phyloP scores from a whole-genome alignment of 2,888 invertebrate species.

The Ectemnius continuus region DNA sequence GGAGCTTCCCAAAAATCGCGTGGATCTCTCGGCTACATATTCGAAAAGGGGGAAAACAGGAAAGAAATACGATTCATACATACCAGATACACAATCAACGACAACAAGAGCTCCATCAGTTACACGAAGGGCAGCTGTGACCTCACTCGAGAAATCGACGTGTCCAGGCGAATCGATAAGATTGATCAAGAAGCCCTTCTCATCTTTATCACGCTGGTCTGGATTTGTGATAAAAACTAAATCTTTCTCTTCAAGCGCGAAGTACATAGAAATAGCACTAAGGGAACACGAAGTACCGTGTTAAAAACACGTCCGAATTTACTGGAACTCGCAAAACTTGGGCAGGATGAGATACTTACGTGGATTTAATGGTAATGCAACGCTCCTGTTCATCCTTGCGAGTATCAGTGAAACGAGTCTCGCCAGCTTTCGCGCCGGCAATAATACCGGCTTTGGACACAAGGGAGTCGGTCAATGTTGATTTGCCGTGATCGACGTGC shows the following conservation, averaged over 20 bases:
- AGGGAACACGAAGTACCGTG: conserved; percentile 52
- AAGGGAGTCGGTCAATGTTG: conserved; percentile 98
- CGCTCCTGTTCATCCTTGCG: conserved; percentile 99
- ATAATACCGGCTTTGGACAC: conserved; percentile 99
- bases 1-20: conserved; percentile 9
- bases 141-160: conserved; percentile 99
- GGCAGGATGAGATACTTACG: conserved; percentile 84
- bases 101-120: conserved; percentile 99
- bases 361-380: conserved; percentile 99
- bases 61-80: conserved; percentile 65
- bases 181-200: conserved; percentile 99
- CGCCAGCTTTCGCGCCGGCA: conserved; percentile 98
- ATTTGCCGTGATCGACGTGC: conserved; percentile 99
- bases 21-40: not conserved
- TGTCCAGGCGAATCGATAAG: conserved; percentile 99
- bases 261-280: conserved; percentile 99
- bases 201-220: conserved; percentile 93
- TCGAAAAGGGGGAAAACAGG: not conserved
- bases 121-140: conserved; percentile 99
- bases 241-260: conserved; percentile 97
- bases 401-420: conserved; percentile 99
- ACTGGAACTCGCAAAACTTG: not conserved
- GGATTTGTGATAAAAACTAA: conserved; percentile 93
- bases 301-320: not conserved
- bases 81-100: conserved; percentile 99